These are phyloP conservation scores for Aphodius sticticus DNA, from an alignment of 2,888 invertebrate genomes.

Conservation along the genomic window DNA sequence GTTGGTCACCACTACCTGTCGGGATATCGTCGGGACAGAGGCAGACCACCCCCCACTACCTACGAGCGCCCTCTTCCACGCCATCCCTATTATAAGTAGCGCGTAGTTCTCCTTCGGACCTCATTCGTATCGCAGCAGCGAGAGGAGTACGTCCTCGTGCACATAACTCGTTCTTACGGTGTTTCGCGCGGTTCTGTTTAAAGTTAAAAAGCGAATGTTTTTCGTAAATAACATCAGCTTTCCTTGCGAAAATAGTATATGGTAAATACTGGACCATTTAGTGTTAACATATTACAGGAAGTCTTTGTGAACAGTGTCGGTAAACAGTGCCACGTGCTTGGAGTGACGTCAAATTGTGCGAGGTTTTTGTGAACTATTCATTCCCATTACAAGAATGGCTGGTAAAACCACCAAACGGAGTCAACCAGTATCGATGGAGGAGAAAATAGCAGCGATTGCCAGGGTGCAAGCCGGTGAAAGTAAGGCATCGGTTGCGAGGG, in stretches of 20 bases:
- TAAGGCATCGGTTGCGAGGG: slow-evolving; percentile 85
- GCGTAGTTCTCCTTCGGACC: background rate
- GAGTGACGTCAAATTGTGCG: background rate
- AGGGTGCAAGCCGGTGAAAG: slow-evolving; percentile 86
- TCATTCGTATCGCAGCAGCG: background rate
- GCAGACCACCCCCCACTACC: background rate
- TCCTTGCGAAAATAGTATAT: background rate
- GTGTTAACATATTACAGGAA: background rate
- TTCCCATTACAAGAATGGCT: background rate
- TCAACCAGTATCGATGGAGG: slow-evolving; percentile 48
- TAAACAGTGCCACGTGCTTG: background rate
- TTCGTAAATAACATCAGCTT: background rate
- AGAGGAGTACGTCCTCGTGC: background rate
- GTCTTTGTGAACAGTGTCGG: background rate
- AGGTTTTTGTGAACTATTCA: background rate
- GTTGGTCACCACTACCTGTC: background rate
- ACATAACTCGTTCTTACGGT: background rate
- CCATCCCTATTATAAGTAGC: background rate
- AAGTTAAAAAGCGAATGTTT: background rate
- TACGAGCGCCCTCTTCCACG: background rate
- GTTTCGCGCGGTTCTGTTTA: background rate
- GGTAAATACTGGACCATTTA: background rate
- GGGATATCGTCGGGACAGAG: background rate
- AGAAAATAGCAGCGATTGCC: slow-evolving; percentile 83
- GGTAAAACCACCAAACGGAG: background rate